phyloP scores from a whole-genome alignment of 2,888 invertebrate genomes.

The Torymus tubicola region DNA sequence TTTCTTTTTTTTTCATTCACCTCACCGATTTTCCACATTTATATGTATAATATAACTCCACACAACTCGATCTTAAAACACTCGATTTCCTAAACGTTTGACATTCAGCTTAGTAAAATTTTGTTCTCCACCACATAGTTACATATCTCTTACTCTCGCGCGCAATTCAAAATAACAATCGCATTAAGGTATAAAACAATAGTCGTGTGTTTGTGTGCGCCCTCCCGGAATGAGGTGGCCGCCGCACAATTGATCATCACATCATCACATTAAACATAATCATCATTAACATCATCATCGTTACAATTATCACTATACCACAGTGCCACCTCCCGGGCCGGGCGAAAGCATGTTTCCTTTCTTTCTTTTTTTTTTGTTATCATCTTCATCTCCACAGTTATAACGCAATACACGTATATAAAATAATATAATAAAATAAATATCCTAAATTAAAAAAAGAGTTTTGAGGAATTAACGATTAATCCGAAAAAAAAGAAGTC shows the following conservation, averaged over 20 bases:
- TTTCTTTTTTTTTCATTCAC: slow-evolving; percentile 34
- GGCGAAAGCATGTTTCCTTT: slow-evolving; percentile 17
- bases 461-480: slow-evolving; percentile 54
- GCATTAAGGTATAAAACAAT: slow-evolving; percentile 57
- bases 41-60: slow-evolving; percentile 25
- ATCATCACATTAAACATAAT: slow-evolving; percentile 14
- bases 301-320: slow-evolving; percentile 37
- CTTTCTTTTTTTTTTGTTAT: too few relatives aligned
- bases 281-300: slow-evolving; percentile 34
- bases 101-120: slow-evolving; percentile 42
- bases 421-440: slow-evolving; percentile 68
- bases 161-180: slow-evolving; percentile 53
- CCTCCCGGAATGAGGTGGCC: slow-evolving; percentile 3
- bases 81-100: slow-evolving; percentile 42
- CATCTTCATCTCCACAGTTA: slow-evolving; percentile 14
- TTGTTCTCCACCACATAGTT: slow-evolving; percentile 49
- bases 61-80: slow-evolving; percentile 44
- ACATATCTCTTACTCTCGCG: slow-evolving; percentile 28
- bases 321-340: slow-evolving; percentile 20
- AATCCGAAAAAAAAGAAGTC: slow-evolving; percentile 60
- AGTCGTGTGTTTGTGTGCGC: slow-evolving; percentile 14
- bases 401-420: slow-evolving; percentile 58
- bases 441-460: slow-evolving; percentile 67
- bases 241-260: slow-evolving; percentile 31
- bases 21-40: slow-evolving; percentile 18